A percentile compares a stretch with the other conserved stretches of the same genome.
Evolutionary conservation across 2,113 vertebrate genomes (phyloP).

Genomic region (Trichomycterus rosablanca): DNA sequence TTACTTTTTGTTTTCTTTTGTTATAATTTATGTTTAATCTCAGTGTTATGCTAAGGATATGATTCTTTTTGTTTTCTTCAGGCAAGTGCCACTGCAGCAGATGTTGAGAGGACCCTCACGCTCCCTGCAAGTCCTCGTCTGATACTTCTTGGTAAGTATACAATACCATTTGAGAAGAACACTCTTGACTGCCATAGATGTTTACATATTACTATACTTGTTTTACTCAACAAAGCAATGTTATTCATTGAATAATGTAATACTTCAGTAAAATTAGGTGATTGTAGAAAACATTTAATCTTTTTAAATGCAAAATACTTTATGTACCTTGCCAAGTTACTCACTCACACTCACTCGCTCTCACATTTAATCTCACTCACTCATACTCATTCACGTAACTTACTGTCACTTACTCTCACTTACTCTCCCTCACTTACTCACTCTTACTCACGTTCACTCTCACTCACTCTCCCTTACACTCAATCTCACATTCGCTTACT

Average conservation of each 20-base stretch:
- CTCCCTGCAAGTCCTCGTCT: constrained; percentile 19
- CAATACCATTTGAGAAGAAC: background rate
- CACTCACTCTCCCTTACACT: background rate
- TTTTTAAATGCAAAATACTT: too few species aligned
- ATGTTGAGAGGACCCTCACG: constrained; percentile 7
- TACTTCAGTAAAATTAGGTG: background rate
- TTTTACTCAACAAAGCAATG: background rate
- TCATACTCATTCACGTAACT: background rate
- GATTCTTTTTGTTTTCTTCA: background rate
- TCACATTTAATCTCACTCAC: background rate
- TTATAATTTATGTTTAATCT: constrained; percentile 10
- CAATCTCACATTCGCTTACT: background rate
- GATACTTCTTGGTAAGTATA: constrained; percentile 22
- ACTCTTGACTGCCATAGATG: background rate
- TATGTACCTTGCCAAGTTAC: background rate
- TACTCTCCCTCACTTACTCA: background rate
- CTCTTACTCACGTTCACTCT: background rate
- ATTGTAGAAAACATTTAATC: too few species aligned
- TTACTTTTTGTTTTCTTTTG: constrained; percentile 11
- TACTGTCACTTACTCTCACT: background rate
- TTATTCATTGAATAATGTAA: background rate
- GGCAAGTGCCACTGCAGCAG: background rate
- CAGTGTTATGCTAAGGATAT: background rate
- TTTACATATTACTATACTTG: background rate
- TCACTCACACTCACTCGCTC: background rate